phyloP scores from a whole-genome alignment of 2,888 invertebrate genomes.

The Mythimna ferrago region DNA sequence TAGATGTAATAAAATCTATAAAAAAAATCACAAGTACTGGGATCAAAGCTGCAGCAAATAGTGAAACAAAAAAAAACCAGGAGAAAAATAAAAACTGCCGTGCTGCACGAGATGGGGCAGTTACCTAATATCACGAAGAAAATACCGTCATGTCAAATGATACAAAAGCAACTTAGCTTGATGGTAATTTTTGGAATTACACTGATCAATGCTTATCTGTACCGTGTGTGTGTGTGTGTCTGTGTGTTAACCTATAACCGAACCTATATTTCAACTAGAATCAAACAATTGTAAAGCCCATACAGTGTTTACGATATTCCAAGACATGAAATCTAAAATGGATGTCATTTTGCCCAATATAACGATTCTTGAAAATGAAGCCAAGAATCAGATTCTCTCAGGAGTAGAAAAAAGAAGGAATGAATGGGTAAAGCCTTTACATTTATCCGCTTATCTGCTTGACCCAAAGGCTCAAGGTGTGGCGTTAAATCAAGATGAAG shows the following conservation, averaged over 20 bases:
- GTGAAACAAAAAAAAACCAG: too few species aligned
- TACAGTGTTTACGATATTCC: background rate
- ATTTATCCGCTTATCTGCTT: constrained; percentile 8
- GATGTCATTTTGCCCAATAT: too few species aligned
- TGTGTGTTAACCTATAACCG: background rate
- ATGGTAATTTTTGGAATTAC: background rate
- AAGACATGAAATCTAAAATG: background rate
- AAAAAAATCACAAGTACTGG: too few species aligned
- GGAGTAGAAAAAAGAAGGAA: constrained; percentile 3
- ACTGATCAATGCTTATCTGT: background rate
- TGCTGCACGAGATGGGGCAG: background rate
- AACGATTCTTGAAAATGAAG: too few species aligned
- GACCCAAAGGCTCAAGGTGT: background rate
- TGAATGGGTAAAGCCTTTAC: constrained; percentile 2
- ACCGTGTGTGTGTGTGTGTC: too few species aligned
- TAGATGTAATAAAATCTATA: too few species aligned
- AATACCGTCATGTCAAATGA: constrained; percentile 5
- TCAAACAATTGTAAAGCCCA: background rate
- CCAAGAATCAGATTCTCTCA: background rate
- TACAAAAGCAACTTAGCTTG: background rate
- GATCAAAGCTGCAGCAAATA: too few species aligned
- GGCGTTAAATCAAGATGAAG: background rate
- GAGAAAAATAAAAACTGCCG: background rate
- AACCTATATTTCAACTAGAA: background rate
- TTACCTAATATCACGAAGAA: constrained; percentile 2